A percentile compares a stretch with the other conserved stretches of the same genome.
phyloP scores from a whole-genome alignment of 1,140 invertebrate genomes.

The Drosophila ogumai region DNA sequence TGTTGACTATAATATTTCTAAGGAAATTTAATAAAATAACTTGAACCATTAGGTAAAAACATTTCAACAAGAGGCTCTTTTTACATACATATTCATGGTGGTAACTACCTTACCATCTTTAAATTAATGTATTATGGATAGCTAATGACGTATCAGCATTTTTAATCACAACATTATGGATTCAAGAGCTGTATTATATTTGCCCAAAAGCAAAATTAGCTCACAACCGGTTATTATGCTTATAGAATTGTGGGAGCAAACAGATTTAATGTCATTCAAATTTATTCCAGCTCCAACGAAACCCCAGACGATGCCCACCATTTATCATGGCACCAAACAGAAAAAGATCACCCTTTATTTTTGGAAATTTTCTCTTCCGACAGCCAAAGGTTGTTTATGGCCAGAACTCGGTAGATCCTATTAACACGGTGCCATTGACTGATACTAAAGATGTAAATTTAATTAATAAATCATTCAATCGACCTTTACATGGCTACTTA shows the following conservation, averaged over 20 bases:
- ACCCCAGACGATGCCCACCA: not conserved
- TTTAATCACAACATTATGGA: conserved; percentile 15
- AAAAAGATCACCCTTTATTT: conserved; percentile 15
- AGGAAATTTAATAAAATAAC: not conserved
- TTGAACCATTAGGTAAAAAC: not conserved
- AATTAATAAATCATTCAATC: conserved; percentile 43
- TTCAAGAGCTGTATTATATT: conserved; percentile 21
- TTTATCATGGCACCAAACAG: conserved; percentile 4
- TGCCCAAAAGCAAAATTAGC: conserved; percentile 14
- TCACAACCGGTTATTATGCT: conserved; percentile 21
- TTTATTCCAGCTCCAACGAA: conserved; percentile 7
- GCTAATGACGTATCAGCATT: conserved; percentile 20
- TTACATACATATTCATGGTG: conserved; percentile 1
- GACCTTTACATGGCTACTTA: conserved; percentile 49
- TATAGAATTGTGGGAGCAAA: conserved; percentile 36
- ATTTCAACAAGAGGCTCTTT: not conserved
- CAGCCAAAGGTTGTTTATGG: conserved; percentile 37
- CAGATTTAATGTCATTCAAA: conserved; percentile 16
- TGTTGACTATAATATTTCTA: too few relatives aligned
- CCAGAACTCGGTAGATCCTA: conserved; percentile 17
- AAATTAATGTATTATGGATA: conserved; percentile 18
- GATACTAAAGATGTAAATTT: conserved; percentile 29
- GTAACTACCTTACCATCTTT: not conserved
- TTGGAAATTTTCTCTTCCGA: conserved; percentile 23
- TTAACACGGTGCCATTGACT: conserved; percentile 11